Base-by-base conservation (phyloP, 2,888 invertebrate species). In the Limnephilus lunatus region DNA sequence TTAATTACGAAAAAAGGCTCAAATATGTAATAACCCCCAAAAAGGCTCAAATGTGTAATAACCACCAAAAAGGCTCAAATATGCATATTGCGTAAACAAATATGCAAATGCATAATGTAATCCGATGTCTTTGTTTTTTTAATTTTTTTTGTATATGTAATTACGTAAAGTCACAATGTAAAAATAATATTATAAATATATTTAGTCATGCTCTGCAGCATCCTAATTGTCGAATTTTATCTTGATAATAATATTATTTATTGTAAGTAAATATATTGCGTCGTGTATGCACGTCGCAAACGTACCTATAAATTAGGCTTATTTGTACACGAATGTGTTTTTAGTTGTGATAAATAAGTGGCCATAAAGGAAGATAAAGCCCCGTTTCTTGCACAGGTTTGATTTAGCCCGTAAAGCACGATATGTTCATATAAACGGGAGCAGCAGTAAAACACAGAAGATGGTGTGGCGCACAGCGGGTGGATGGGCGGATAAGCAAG, bases 271-370 rank as follows among this genome's bases (percentile, higher is more conserved):
- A 15, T 48, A 68, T 9, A 25, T 25, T 68, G n/a, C n/a, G n/a
- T 25, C 25, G 68, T 68, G 68, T 68, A 68, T 68, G 25, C 68
- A 68, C 68, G 68, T 68, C 7, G 25, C 25, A 68, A 68, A 25
- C 0, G 9, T 68, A 68, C 68, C 7, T 68, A 68, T 68, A 68
- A 68, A 68, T 68, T 68, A 68, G 68, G n/a, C n/a, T 68, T 68
- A 68, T 68, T 68, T 68, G 9, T 7, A 82, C 30, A 32, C 30
- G 32, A 82, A 82, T 82, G 82, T 82, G 82, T 82, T 82, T 82
- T 82, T 82, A 82, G 82, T 82, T 31, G 82, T 82, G 82, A 82
- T 82, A 32, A 82, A 82, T 82, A 32, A 82, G 31, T 32, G 15
- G 32, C 82, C 14, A 82, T 82, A 82, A 82, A 82, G 82, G 82